A percentile compares a stretch with the other conserved stretches of the same genome.
phyloP scores from a whole-genome alignment of 2,888 invertebrate species.

The Vesta saturnalis region DNA sequence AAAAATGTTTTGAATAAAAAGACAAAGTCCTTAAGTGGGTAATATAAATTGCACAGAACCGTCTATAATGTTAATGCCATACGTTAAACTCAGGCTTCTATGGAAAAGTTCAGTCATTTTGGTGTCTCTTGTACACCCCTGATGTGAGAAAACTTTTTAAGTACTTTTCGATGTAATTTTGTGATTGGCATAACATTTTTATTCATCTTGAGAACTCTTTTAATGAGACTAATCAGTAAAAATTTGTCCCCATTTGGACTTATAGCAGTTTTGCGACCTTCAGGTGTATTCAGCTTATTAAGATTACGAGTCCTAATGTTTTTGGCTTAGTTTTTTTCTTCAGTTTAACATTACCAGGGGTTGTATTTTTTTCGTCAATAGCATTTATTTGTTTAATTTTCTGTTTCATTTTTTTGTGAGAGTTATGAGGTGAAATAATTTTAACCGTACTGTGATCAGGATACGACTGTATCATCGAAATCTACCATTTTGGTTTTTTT shows the following conservation, averaged over 20 bases:
- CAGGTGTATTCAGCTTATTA: no score
- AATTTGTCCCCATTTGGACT: not conserved
- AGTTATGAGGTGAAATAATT: no score
- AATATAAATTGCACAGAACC: not conserved
- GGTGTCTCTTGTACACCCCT: not conserved
- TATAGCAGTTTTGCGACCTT: not conserved
- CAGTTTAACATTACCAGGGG: no score
- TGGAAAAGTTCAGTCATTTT: not conserved
- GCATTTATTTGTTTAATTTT: no score
- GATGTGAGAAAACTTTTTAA: not conserved
- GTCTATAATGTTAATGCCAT: not conserved
- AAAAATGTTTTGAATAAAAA: no score
- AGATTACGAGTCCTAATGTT: no score
- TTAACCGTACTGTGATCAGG: no score
- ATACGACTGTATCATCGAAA: no score
- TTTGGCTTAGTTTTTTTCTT: not conserved
- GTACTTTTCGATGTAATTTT: not conserved
- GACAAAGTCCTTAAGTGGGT: no score
- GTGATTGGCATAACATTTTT: not conserved
- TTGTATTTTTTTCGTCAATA: no score
- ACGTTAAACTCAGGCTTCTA: not conserved
- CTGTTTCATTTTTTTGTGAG: no score
- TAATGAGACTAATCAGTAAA: not conserved
- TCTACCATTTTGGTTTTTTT: no score
- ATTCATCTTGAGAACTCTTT: not conserved